These are phyloP conservation scores for Drosophila diplacantha DNA, from an alignment of 2,888 invertebrate species.

Conservation along the genomic window DNA sequence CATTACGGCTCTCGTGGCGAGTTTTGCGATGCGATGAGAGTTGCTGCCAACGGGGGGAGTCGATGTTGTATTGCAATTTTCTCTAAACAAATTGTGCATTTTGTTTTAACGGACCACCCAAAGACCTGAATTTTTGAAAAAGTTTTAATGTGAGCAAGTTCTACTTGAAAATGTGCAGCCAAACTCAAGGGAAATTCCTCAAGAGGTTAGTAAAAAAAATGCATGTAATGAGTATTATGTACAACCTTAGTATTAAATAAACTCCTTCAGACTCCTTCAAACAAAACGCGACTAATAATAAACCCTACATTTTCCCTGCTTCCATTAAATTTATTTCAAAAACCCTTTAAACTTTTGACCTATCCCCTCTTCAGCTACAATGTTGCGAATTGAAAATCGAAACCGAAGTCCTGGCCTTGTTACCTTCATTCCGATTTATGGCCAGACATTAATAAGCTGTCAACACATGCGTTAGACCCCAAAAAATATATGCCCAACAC, in stretches of 20 bases:
- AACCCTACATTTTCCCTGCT: background rate
- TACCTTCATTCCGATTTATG: constrained; percentile 62
- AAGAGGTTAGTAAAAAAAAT: background rate
- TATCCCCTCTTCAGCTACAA: constrained; percentile 31
- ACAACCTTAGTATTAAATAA: too few relatives aligned
- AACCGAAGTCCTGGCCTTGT: constrained; percentile 8
- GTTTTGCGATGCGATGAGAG: constrained; percentile 47
- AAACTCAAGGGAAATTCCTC: background rate
- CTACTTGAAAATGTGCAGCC: constrained; percentile 8
- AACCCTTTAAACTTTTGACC: background rate
- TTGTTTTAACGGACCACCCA: constrained; percentile 37
- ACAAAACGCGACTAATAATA: background rate
- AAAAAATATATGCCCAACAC: constrained; percentile 26
- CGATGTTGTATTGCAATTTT: constrained; percentile 18
- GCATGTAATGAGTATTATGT: too few relatives aligned
- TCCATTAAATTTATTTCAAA: background rate
- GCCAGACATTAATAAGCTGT: constrained; percentile 75
- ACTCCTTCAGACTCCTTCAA: background rate
- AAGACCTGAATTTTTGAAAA: constrained; percentile 1
- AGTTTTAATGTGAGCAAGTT: background rate
- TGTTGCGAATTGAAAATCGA: constrained; percentile 36
- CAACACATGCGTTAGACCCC: constrained; percentile 74
- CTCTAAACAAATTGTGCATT: constrained; percentile 17
- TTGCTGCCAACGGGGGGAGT: constrained; percentile 40
- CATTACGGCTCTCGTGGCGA: constrained; percentile 36